These are phyloP conservation scores for Hedychridium roseum DNA, from an alignment of 2,888 invertebrate species.

Conservation along the genomic window DNA sequence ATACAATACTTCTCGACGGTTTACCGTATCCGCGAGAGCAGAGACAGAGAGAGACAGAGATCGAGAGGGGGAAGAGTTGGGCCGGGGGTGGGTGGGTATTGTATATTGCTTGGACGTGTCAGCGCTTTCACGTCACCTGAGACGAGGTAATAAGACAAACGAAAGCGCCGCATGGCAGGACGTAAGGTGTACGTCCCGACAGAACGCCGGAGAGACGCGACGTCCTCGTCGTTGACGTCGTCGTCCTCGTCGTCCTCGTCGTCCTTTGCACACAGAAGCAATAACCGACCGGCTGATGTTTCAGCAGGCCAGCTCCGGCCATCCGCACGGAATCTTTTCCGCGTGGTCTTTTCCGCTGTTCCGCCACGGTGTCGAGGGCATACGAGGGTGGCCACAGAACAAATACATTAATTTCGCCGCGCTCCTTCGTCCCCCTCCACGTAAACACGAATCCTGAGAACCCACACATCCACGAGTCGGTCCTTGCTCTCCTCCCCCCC, in stretches of 20 bases:
- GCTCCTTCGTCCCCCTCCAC: slow-evolving; percentile 32
- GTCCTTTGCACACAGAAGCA: slow-evolving; percentile 49
- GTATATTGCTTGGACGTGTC: too few species aligned
- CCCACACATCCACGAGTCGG: slow-evolving; percentile 14
- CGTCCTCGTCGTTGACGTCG: too few species aligned
- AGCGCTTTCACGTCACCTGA: slow-evolving; percentile 16
- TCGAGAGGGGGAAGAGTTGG: too few species aligned
- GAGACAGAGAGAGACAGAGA: too few species aligned
- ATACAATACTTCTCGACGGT: too few species aligned
- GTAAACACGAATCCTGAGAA: slow-evolving; percentile 28
- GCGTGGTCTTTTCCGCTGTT: background rate
- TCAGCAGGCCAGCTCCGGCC: slow-evolving; percentile 38
- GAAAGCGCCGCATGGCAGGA: slow-evolving; percentile 20
- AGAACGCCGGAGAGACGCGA: too few species aligned
- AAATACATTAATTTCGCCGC: slow-evolving; percentile 62
- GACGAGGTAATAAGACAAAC: slow-evolving; percentile 24
- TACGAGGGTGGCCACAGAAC: slow-evolving; percentile 60
- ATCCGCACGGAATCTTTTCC: slow-evolving; percentile 22
- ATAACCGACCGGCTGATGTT: slow-evolving; percentile 46
- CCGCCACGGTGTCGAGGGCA: slow-evolving; percentile 40
- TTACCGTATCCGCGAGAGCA: too few species aligned
- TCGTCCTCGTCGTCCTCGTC: too few species aligned
- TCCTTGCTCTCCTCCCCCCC: slow-evolving; percentile 10
- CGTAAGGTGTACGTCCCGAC: slow-evolving; percentile 22
- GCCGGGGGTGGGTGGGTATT: too few species aligned